Percentiles rank a stretch among this genome's conserved stretches.
phyloP scores from a whole-genome alignment of 2,888 invertebrate genomes.

The Leistus spinibarbis region DNA sequence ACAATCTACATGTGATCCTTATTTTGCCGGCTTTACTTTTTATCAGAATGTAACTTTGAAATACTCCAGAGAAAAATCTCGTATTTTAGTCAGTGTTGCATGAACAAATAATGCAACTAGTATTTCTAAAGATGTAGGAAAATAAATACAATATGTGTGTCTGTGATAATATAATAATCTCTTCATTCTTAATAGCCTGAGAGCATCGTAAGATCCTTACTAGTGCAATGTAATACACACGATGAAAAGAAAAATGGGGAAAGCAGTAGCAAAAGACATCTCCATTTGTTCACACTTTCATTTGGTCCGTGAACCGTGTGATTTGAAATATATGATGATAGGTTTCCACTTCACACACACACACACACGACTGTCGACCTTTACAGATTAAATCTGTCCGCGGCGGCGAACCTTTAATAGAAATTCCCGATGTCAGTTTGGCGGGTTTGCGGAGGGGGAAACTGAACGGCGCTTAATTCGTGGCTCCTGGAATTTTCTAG shows the following conservation, averaged over 20 bases:
- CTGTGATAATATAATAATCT: too few relatives aligned
- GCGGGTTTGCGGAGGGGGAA: background rate
- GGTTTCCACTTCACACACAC: slow-evolving; percentile 15
- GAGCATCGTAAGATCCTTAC: too few relatives aligned
- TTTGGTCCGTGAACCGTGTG: slow-evolving; percentile 19
- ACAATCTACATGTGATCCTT: background rate
- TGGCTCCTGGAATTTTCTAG: background rate
- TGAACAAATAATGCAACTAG: too few relatives aligned
- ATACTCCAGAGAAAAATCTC: background rate
- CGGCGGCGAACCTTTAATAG: slow-evolving; percentile 16
- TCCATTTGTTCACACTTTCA: slow-evolving; percentile 20
- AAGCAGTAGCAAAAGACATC: background rate
- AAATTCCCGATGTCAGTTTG: slow-evolving; percentile 21
- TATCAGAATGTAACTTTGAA: background rate
- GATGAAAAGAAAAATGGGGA: background rate
- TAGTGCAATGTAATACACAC: too few relatives aligned
- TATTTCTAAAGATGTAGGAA: background rate
- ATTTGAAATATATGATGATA: slow-evolving; percentile 35
- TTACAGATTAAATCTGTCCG: slow-evolving; percentile 21
- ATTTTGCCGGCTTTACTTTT: background rate
- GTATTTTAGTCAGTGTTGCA: too few relatives aligned
- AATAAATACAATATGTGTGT: background rate
- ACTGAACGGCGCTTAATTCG: background rate
- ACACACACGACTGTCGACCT: background rate
- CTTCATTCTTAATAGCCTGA: too few relatives aligned